Conservation (phyloP, 2,113 vertebrate genomes). For the Plectropomus leopardus region DNA sequence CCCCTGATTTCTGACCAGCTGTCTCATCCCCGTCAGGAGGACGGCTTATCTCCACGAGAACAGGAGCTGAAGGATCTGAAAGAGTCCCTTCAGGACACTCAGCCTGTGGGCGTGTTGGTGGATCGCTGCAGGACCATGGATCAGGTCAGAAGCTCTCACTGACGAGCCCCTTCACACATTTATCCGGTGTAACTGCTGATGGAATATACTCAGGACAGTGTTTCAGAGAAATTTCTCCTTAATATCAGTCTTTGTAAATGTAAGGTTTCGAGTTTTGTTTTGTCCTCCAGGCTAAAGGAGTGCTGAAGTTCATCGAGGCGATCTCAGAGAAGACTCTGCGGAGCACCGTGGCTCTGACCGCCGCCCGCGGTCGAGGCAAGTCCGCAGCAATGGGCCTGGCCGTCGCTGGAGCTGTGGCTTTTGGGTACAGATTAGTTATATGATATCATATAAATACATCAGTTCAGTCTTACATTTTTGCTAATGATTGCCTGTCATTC, state of each 20-base stretch:
- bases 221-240: neutral
- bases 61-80: constrained; percentile 93
- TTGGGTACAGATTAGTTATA: constrained; percentile 87
- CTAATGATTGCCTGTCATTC: constrained; percentile 15
- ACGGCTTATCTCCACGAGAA: constrained; percentile 86
- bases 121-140: constrained; percentile 95
- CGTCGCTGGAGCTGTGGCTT: constrained; percentile 95
- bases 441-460: too few species aligned
- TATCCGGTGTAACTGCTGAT: neutral
- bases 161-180: neutral
- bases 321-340: constrained; percentile 97
- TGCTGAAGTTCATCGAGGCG: constrained; percentile 96
- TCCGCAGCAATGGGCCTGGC: constrained; percentile 97
- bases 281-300: constrained; percentile 89
- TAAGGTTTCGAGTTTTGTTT: neutral
- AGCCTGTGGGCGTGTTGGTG: constrained; percentile 94
- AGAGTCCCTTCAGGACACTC: constrained; percentile 95
- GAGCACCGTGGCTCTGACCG: constrained; percentile 95
- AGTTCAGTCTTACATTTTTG: neutral
- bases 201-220: neutral
- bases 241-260: neutral
- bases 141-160: constrained; percentile 85
- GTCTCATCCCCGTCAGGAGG: constrained; percentile 84
- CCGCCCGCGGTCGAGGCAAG: constrained; percentile 96
- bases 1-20: neutral